These are phyloP conservation scores for Blennius ocellaris DNA, from an alignment of 2,113 vertebrate genomes.

Conservation along the genomic window DNA sequence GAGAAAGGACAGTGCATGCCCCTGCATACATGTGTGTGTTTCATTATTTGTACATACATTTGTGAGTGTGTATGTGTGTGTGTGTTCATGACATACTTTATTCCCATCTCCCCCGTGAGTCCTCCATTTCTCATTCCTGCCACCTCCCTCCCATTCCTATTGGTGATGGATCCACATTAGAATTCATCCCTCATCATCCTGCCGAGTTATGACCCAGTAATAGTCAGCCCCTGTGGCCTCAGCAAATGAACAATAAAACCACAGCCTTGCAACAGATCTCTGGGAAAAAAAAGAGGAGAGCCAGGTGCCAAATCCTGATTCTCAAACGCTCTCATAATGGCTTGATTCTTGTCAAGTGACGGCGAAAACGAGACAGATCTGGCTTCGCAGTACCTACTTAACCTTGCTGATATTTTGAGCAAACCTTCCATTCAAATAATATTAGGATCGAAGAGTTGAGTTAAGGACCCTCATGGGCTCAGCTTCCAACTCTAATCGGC, in stretches of 20 bases:
- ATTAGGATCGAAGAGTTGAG: conserved; percentile 45
- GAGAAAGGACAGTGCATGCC: conserved; percentile 24
- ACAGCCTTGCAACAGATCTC: conserved; percentile 69
- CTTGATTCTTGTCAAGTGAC: conserved; percentile 21
- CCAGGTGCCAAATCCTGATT: conserved; percentile 62
- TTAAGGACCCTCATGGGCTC: conserved; percentile 21
- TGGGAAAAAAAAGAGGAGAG: conserved; percentile 48
- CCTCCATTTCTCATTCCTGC: conserved; percentile 58
- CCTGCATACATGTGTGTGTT: conserved; percentile 21
- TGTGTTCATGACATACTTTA: conserved; percentile 59
- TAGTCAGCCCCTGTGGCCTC: conserved; percentile 74
- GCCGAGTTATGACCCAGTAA: conserved; percentile 81
- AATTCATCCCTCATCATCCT: conserved; percentile 77
- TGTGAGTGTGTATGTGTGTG: conserved; percentile 9
- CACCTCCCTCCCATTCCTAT: conserved; percentile 51
- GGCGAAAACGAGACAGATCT: conserved; percentile 61
- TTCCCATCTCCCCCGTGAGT: conserved; percentile 55
- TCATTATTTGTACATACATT: conserved; percentile 16
- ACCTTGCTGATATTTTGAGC: conserved; percentile 48
- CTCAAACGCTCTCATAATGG: conserved; percentile 24
- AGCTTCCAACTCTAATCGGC: conserved; percentile 36
- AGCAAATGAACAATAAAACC: conserved; percentile 80
- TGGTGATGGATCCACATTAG: conserved; percentile 72
- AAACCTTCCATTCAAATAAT: conserved; percentile 46
- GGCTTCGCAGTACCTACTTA: conserved; percentile 51